Conservation (phyloP, 1,140 invertebrate genomes). For the Trichonephila inaurata region DNA sequence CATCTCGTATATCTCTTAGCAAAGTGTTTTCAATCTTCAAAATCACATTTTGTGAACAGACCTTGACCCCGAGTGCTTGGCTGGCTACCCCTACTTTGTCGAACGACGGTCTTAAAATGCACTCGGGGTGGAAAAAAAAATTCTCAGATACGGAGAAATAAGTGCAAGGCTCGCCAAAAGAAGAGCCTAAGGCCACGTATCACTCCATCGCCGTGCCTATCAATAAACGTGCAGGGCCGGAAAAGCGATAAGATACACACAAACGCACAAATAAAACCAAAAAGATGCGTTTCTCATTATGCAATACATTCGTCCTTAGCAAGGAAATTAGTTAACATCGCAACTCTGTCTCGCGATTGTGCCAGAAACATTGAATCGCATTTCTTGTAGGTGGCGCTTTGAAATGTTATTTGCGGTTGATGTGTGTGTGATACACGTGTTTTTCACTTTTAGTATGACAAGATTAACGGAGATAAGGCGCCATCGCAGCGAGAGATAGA, state of each 20-base stretch:
- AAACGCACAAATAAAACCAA: not conserved
- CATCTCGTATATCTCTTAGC: too few species aligned
- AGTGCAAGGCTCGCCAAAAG: not conserved
- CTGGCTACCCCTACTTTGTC: not conserved
- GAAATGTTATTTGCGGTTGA: not conserved
- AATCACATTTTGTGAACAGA: not conserved
- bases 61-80: not conserved
- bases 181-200: not conserved
- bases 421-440: not conserved
- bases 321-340: not conserved
- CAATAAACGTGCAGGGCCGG: constrained; percentile 14
- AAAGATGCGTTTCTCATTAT: not conserved
- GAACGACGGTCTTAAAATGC: not conserved
- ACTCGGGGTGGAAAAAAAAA: not conserved
- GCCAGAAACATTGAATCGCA: not conserved
- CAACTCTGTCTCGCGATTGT: not conserved
- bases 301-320: not conserved
- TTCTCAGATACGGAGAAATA: not conserved
- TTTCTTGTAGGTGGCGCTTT: not conserved
- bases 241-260: not conserved
- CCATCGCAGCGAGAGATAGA: not conserved
- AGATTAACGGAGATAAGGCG: not conserved
- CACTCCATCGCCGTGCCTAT: not conserved
- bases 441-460: not conserved
- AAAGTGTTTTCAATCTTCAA: too few species aligned